phyloP scores from a whole-genome alignment of 2,888 invertebrate species.

The Chymomyza procnemis region DNA sequence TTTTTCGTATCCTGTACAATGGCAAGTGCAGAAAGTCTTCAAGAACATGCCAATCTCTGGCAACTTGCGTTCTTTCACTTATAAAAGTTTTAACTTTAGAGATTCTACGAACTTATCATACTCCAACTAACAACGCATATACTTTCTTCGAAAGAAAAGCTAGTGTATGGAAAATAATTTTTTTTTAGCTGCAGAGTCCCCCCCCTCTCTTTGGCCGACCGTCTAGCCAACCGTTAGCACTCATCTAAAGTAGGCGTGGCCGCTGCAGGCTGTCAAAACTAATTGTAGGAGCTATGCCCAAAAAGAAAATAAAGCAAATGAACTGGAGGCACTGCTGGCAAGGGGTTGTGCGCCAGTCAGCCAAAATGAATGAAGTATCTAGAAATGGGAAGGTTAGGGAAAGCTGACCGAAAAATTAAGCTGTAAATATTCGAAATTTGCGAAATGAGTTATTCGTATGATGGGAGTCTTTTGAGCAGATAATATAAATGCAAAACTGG shows the following conservation, averaged over 20 bases:
- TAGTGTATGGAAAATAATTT: slow-evolving; percentile 7
- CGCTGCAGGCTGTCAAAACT: background rate
- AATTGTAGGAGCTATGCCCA: background rate
- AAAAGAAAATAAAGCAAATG: background rate
- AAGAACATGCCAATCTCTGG: too few species aligned
- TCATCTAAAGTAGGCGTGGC: background rate
- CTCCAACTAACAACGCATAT: too few species aligned
- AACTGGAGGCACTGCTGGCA: too few species aligned
- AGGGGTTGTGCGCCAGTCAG: background rate
- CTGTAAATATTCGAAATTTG: background rate
- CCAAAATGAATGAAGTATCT: background rate
- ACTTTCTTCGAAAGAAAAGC: too few species aligned
- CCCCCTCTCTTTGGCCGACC: background rate
- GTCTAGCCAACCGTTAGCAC: background rate
- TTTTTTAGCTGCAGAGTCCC: slow-evolving; percentile 5
- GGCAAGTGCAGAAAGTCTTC: too few species aligned
- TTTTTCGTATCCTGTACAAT: too few species aligned
- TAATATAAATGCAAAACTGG: background rate
- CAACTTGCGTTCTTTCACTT: too few species aligned
- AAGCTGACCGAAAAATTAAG: background rate
- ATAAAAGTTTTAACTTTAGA: too few species aligned
- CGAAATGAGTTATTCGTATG: background rate
- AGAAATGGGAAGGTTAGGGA: background rate
- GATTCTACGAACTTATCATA: too few species aligned
- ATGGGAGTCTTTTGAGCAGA: background rate